Percentiles rank a stretch among this genome's conserved stretches.
These are phyloP conservation scores for Melikaiella ostensackeni DNA, from an alignment of 2,888 invertebrate species.

Conservation along the genomic window DNA sequence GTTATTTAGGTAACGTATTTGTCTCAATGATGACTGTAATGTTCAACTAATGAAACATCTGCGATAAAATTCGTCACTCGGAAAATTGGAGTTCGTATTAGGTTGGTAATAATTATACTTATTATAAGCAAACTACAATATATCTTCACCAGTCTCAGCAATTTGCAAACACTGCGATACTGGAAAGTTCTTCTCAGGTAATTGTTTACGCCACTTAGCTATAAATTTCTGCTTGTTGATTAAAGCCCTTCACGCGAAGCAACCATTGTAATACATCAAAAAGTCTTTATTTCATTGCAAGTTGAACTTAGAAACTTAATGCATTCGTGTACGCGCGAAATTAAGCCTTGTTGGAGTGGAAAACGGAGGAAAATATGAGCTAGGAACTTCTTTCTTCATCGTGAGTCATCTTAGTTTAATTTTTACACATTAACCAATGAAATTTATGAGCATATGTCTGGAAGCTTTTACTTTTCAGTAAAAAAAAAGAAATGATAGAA, in stretches of 20 bases:
- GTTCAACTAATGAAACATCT: too few species aligned
- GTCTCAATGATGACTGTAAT: too few species aligned
- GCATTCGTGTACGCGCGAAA: constrained; percentile 11
- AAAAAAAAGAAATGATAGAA: too few species aligned
- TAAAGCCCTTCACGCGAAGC: constrained; percentile 22
- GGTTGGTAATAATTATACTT: not conserved
- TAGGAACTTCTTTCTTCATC: not conserved
- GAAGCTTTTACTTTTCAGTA: too few species aligned
- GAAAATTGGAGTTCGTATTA: too few species aligned
- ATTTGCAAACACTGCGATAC: constrained; percentile 10
- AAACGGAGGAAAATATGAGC: constrained; percentile 1
- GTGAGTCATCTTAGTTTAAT: not conserved
- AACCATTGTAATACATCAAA: constrained; percentile 36
- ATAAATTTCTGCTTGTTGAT: constrained; percentile 30
- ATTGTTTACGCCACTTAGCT: constrained; percentile 32
- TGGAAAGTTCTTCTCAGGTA: constrained; percentile 18
- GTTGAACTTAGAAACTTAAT: constrained; percentile 30
- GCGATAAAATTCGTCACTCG: not conserved
- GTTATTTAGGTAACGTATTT: not conserved
- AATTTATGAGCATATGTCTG: too few species aligned
- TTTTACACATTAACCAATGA: not conserved
- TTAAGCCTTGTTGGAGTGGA: constrained; percentile 17
- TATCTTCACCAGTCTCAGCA: not conserved
- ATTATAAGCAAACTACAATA: not conserved
- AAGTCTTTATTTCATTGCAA: constrained; percentile 32